These are phyloP conservation scores for Drosophila arizonae DNA, from an alignment of 1,140 invertebrate genomes.

Conservation along the genomic window DNA sequence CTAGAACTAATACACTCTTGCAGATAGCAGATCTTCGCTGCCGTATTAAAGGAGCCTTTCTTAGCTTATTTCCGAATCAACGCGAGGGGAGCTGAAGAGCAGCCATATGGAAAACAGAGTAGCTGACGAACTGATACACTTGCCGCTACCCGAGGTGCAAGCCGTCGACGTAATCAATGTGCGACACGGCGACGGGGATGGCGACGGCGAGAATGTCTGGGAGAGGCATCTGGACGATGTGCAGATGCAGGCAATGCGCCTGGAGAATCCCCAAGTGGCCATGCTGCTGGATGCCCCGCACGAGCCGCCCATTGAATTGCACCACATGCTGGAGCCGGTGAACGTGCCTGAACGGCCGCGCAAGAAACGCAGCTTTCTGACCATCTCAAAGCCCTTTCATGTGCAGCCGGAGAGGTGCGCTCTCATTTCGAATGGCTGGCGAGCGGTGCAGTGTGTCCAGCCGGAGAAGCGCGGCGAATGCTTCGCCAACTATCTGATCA, in stretches of 20 bases:
- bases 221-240: conserved; percentile 23
- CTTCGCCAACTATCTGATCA: conserved; percentile 59
- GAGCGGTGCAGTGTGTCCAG: conserved; percentile 30
- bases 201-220: conserved; percentile 5
- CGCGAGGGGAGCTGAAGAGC: not conserved
- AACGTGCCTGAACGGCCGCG: conserved; percentile 29
- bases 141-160: conserved; percentile 22
- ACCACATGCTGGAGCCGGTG: conserved; percentile 11
- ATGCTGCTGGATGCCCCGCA: conserved; percentile 54
- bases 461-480: conserved; percentile 48
- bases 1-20: conserved; percentile 2
- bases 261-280: conserved; percentile 33
- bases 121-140: conserved; percentile 23
- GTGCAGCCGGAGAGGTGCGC: conserved; percentile 44
- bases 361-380: conserved; percentile 60
- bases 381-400: conserved; percentile 38
- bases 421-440: conserved; percentile 46
- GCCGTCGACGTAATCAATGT: conserved; percentile 20
- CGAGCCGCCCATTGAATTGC: conserved; percentile 50
- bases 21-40: conserved; percentile 21
- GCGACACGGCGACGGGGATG: conserved; percentile 19
- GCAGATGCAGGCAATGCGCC: conserved; percentile 27
- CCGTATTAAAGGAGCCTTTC: conserved; percentile 25
- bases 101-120: conserved; percentile 17
- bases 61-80: not conserved